Evolutionary conservation across 2,113 vertebrate genomes (phyloP).

Genomic region (Tapirus terrestris): DNA sequence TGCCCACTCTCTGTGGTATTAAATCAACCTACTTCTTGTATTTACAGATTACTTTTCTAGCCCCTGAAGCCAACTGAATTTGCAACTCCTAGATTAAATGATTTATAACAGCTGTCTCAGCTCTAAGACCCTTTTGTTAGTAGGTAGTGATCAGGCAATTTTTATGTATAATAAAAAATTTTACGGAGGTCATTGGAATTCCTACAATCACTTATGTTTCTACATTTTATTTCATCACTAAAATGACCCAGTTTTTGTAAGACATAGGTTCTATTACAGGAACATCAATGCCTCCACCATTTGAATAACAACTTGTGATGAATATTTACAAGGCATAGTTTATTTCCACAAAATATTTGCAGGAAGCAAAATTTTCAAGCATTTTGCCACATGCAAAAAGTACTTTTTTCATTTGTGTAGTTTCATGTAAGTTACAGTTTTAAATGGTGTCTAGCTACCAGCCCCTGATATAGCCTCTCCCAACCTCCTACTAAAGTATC

Average conservation of each 20-base stretch:
- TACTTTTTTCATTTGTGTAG: not conserved
- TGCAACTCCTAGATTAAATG: not conserved
- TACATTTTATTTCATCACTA: slow-evolving; percentile 64
- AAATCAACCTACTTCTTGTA: not conserved
- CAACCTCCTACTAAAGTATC: not conserved
- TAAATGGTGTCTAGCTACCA: slow-evolving; percentile 36
- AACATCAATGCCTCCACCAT: slow-evolving; percentile 34
- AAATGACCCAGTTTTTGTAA: slow-evolving; percentile 66
- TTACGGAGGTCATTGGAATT: slow-evolving; percentile 66
- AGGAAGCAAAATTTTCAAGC: slow-evolving; percentile 59
- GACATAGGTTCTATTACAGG: slow-evolving; percentile 40
- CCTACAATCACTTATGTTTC: slow-evolving; percentile 26
- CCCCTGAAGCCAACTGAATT: slow-evolving; percentile 11
- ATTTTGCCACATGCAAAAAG: slow-evolving; percentile 21
- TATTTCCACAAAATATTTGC: slow-evolving; percentile 63
- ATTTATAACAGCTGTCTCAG: slow-evolving; percentile 38
- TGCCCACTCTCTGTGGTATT: not conserved
- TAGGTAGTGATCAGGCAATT: slow-evolving; percentile 21
- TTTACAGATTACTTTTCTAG: slow-evolving; percentile 5
- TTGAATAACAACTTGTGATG: slow-evolving; percentile 65
- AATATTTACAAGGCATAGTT: slow-evolving; percentile 67
- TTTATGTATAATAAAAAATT: slow-evolving; percentile 58
- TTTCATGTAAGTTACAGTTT: slow-evolving; percentile 37
- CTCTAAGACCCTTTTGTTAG: slow-evolving; percentile 35
- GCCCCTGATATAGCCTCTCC: not conserved